A percentile compares a stretch with the other conserved stretches of the same genome.
Conservation (phyloP, 2,888 invertebrate genomes). For the Syrphus vitripennis region DNA sequence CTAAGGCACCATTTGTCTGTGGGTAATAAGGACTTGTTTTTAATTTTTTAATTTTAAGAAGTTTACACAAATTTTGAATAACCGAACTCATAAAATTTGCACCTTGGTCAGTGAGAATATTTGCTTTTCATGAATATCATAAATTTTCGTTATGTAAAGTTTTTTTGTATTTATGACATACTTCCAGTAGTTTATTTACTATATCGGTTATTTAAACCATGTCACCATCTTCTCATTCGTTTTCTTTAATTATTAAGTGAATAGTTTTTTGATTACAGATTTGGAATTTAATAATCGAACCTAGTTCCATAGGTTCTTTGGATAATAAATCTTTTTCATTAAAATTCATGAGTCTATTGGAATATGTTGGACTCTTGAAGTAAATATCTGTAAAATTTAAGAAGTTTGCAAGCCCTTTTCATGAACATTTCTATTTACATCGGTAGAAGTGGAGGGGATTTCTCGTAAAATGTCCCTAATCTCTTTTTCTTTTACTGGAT, state of each 20-base stretch:
- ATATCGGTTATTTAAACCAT: neutral
- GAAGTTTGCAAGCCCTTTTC: neutral
- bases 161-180: neutral
- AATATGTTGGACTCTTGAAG: neutral
- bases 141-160: neutral
- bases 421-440: neutral
- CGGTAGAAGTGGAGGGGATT: neutral
- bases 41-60: conserved; percentile 72
- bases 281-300: conserved; percentile 19
- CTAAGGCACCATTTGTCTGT: no score
- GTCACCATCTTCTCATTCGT: conserved; percentile 21
- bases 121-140: conserved; percentile 49
- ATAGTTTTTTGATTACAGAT: conserved; percentile 18
- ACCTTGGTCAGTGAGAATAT: conserved; percentile 60
- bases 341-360: neutral
- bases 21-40: conserved; percentile 74
- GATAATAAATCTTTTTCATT: neutral
- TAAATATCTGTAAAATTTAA: conserved; percentile 18
- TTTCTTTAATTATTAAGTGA: conserved; percentile 20
- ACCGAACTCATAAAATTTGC: conserved; percentile 72
- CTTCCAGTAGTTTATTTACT: neutral
- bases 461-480: neutral
- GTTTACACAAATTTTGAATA: conserved; percentile 72
- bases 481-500: neutral
- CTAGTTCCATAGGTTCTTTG: neutral